Conservation (phyloP, 2,888 invertebrate genomes). For the Apamea crenata region DNA sequence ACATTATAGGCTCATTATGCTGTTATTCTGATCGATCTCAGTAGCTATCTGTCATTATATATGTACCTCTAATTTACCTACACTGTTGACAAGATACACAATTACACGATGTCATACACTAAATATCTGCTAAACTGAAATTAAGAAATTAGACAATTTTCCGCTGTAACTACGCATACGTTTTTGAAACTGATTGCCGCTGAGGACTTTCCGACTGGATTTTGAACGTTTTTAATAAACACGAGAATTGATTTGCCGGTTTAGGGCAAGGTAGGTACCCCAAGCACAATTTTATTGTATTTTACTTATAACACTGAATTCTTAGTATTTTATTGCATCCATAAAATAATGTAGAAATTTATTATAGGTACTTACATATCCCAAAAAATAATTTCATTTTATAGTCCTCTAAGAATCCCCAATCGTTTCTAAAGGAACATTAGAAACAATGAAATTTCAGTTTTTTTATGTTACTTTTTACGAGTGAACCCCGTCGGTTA, state of each 20-base stretch:
- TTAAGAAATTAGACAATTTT: too few relatives aligned
- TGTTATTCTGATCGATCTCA: background rate
- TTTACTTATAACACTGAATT: background rate
- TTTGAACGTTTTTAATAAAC: background rate
- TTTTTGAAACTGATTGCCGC: background rate
- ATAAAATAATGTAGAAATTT: background rate
- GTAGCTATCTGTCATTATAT: background rate
- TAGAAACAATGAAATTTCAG: slow-evolving; percentile 58
- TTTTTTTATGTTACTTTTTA: slow-evolving; percentile 64
- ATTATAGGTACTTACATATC: slow-evolving; percentile 43
- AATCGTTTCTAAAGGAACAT: slow-evolving; percentile 42
- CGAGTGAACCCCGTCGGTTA: slow-evolving; percentile 54
- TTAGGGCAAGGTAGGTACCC: too few relatives aligned
- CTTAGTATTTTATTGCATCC: background rate
- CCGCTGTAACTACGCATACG: too few relatives aligned
- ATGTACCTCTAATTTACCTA: background rate
- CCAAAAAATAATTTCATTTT: slow-evolving; percentile 52
- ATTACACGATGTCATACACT: too few relatives aligned
- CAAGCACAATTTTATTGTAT: background rate
- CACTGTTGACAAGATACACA: too few relatives aligned
- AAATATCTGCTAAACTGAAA: too few relatives aligned
- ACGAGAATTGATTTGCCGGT: too few relatives aligned
- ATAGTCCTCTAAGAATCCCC: slow-evolving; percentile 20
- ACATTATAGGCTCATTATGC: background rate
- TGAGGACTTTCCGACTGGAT: background rate